phyloP scores from a whole-genome alignment of 2,113 vertebrate species.

The Sminthopsis crassicaudata region DNA sequence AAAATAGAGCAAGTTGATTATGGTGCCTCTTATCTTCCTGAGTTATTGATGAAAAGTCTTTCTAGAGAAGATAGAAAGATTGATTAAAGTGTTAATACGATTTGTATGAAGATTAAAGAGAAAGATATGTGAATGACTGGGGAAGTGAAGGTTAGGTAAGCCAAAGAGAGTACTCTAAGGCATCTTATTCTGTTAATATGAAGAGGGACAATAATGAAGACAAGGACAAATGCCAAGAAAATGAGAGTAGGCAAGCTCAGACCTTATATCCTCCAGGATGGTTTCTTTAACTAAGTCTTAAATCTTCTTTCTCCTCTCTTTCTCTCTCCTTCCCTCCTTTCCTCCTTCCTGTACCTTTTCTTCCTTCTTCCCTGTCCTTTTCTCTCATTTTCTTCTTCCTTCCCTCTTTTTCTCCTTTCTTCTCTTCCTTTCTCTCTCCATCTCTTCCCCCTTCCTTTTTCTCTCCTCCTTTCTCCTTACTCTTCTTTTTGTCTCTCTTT shows the following conservation, averaged over 20 bases:
- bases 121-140: neutral
- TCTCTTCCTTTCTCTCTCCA: too few species aligned
- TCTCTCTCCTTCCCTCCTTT: too few species aligned
- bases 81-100: slow-evolving; percentile 3
- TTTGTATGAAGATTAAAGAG: slow-evolving; percentile 7
- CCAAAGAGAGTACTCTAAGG: neutral
- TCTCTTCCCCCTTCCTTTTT: too few species aligned
- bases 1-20: neutral
- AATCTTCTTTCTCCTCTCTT: too few species aligned
- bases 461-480: too few species aligned
- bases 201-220: neutral
- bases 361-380: too few species aligned
- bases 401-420: too few species aligned
- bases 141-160: neutral
- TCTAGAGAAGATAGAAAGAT: neutral
- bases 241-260: neutral
- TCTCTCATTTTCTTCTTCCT: too few species aligned
- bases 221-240: too few species aligned
- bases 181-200: neutral
- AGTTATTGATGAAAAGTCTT: neutral
- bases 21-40: neutral
- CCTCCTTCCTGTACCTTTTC: neutral
- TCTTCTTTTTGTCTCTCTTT: neutral
- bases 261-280: neutral
- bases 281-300: neutral